phyloP scores from a whole-genome alignment of 1,140 invertebrate genomes.

The Diuraphis noxia region DNA sequence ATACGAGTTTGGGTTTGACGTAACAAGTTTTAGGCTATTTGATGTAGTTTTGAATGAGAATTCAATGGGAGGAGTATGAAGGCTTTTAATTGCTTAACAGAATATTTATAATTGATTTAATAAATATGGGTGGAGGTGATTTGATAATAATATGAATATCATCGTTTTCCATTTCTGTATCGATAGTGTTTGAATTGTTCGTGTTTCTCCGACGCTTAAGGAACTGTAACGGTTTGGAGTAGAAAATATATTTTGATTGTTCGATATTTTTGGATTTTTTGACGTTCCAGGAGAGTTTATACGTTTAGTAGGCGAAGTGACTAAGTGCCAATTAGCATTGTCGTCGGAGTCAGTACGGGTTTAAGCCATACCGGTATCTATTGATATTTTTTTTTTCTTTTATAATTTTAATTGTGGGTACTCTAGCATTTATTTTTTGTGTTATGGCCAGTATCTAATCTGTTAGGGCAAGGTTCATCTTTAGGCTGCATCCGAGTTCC shows the following conservation, averaged over 20 bases:
- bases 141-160: neutral
- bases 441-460: too few relatives aligned
- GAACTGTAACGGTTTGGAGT: neutral
- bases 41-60: neutral
- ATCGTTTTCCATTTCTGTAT: neutral
- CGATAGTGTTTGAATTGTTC: neutral
- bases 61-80: neutral
- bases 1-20: too few relatives aligned
- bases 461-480: too few relatives aligned
- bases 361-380: too few relatives aligned
- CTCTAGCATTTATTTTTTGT: too few relatives aligned
- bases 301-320: neutral
- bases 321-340: too few relatives aligned
- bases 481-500: too few relatives aligned
- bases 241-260: neutral
- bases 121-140: slow-evolving; percentile 13
- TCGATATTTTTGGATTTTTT: neutral
- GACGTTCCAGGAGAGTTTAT: neutral
- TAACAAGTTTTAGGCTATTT: neutral
- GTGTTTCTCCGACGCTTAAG: neutral
- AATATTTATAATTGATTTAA: slow-evolving; percentile 16
- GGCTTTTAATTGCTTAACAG: neutral
- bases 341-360: too few relatives aligned
- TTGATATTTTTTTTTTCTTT: too few relatives aligned
- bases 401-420: too few relatives aligned